Percentiles rank a stretch among this genome's conserved stretches.
Conservation (phyloP, 1,140 invertebrate species). For the Drosophila orosa region DNA sequence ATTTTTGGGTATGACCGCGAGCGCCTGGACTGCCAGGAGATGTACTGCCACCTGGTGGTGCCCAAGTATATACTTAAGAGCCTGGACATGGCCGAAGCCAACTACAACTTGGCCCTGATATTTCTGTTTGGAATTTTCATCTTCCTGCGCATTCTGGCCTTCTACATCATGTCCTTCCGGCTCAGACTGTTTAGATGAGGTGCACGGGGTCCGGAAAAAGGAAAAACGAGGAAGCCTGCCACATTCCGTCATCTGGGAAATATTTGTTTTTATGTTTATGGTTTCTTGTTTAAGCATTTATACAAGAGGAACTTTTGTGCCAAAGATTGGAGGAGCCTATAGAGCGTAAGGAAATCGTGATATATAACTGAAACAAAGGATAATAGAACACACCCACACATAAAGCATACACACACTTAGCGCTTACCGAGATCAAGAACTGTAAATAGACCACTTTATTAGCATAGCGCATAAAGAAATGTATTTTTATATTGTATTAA, state of each 20-base stretch:
- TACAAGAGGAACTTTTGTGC: slow-evolving; percentile 49
- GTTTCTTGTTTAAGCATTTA: slow-evolving; percentile 51
- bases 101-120: slow-evolving; percentile 60
- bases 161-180: slow-evolving; percentile 82
- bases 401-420: slow-evolving; percentile 26
- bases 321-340: slow-evolving; percentile 66
- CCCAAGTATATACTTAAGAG: slow-evolving; percentile 89
- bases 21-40: slow-evolving; percentile 87
- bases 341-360: slow-evolving; percentile 75
- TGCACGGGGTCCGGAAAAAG: not conserved
- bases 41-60: slow-evolving; percentile 89
- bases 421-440: slow-evolving; percentile 31
- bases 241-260: slow-evolving; percentile 59
- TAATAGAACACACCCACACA: slow-evolving; percentile 19
- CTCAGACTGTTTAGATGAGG: slow-evolving; percentile 81
- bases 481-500: slow-evolving; percentile 61
- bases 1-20: slow-evolving; percentile 89
- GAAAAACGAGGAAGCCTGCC: slow-evolving; percentile 5
- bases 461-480: slow-evolving; percentile 35
- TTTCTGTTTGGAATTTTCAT: slow-evolving; percentile 70
- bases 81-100: slow-evolving; percentile 89
- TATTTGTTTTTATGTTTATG: slow-evolving; percentile 30
- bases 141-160: slow-evolving; percentile 73
- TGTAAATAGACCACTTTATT: slow-evolving; percentile 47
- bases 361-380: slow-evolving; percentile 55